Percentiles rank a stretch among this genome's conserved stretches.
These are phyloP conservation scores for Capra hircus DNA, from an alignment of 2,113 vertebrate genomes.

Conservation along the genomic window DNA sequence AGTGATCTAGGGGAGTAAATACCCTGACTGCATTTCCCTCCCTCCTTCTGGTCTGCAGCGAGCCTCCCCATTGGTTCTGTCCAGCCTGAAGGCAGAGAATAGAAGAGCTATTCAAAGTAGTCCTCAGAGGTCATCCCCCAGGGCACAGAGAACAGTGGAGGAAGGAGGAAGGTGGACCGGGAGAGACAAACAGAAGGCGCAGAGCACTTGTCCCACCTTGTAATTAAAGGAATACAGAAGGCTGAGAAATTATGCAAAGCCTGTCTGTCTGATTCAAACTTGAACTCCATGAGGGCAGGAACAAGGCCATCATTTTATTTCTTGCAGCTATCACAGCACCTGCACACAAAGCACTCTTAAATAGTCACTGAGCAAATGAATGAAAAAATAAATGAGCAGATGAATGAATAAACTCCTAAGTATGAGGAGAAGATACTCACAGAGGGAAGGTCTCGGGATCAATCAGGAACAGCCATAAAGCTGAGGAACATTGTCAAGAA, in stretches of 20 bases:
- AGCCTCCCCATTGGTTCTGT: background rate
- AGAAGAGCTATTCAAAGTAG: background rate
- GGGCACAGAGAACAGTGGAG: background rate
- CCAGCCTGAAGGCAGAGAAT: background rate
- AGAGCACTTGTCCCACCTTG: background rate
- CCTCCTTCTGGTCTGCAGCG: background rate
- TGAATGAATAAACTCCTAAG: background rate
- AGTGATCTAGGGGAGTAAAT: background rate
- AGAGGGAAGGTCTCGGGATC: background rate
- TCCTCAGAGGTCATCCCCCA: background rate
- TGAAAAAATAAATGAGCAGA: background rate
- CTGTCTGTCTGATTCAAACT: background rate
- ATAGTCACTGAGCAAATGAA: background rate
- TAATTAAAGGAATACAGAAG: background rate
- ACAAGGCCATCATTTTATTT: background rate
- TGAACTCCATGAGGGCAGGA: background rate
- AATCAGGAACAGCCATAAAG: background rate
- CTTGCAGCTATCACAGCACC: background rate
- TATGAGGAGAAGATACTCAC: background rate
- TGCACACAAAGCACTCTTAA: background rate
- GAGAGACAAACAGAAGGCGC: background rate
- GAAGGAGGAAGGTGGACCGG: accelerated
- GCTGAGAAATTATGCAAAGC: background rate
- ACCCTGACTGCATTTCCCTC: background rate
- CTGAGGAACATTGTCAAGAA: background rate